These are phyloP conservation scores for Hippopotamyrus pictus DNA, from an alignment of 2,797 vertebrate genomes.

Conservation along the genomic window DNA sequence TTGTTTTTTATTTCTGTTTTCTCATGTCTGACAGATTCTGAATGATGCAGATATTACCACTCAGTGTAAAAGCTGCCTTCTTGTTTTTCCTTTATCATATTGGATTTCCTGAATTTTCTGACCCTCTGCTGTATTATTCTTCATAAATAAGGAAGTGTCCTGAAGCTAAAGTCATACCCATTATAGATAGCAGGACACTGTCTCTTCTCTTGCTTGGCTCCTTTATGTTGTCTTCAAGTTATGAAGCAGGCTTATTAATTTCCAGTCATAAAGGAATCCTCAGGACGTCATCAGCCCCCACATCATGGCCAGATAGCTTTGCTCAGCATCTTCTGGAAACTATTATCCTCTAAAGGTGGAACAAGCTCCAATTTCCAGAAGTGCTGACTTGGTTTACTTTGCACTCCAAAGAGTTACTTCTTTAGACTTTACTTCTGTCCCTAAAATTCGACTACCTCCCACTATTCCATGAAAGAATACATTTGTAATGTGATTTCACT, in stretches of 20 bases:
- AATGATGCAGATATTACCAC: not conserved
- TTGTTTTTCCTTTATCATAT: not conserved
- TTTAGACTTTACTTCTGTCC: not conserved
- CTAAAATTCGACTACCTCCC: not conserved
- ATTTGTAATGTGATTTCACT: not conserved
- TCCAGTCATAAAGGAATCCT: not conserved
- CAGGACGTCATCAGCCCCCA: not conserved
- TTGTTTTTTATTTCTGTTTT: not conserved
- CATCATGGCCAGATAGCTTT: not conserved
- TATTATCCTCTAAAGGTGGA: slow-evolving; percentile 1
- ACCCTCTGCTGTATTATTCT: not conserved
- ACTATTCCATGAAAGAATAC: not conserved
- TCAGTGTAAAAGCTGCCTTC: not conserved
- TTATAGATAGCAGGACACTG: not conserved
- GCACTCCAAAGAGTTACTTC: not conserved
- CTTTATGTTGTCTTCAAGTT: not conserved
- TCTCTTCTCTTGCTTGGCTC: not conserved
- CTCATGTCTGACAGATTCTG: not conserved
- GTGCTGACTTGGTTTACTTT: not conserved
- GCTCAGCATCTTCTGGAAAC: not conserved
- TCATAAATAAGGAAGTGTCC: not conserved
- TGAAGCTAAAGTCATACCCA: not conserved
- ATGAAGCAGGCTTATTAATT: not conserved
- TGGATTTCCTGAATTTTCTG: not conserved
- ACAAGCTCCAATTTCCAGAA: not conserved